Conservation (phyloP, 2,888 invertebrate species). For the Meta bourneti region DNA sequence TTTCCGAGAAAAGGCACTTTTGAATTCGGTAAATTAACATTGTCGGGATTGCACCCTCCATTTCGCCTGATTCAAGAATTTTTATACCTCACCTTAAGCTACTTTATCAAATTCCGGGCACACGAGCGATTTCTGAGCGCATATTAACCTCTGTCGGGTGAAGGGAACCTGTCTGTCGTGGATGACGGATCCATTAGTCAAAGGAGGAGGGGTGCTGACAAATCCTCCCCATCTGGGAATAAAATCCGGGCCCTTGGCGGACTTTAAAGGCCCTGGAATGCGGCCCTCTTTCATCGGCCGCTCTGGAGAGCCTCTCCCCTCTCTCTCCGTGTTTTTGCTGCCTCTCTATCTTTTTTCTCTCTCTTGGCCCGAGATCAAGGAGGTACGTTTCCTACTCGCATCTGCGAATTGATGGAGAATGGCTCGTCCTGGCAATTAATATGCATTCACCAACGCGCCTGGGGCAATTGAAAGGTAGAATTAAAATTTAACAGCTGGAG, state of each 20-base stretch:
- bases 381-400: constrained; percentile 2
- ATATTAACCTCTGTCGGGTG: too few species aligned
- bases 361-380: constrained; percentile 23
- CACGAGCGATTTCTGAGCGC: too few species aligned
- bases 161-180: constrained; percentile 5
- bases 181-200: constrained; percentile 33
- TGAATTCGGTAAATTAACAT: too few species aligned
- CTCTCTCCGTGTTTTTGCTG: neutral
- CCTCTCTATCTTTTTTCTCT: neutral
- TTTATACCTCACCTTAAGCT: too few species aligned
- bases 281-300: constrained; percentile 10
- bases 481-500: neutral
- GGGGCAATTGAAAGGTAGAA: constrained; percentile 14
- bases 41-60: too few species aligned
- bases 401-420: constrained; percentile 4
- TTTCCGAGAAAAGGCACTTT: too few species aligned
- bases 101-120: too few species aligned
- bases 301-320: constrained; percentile 11
- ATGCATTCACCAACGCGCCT: neutral
- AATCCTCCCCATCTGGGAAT: constrained; percentile 37
- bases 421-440: constrained; percentile 16
- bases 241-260: constrained; percentile 4
- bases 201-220: constrained; percentile 45
- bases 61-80: too few species aligned
- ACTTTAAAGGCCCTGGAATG: constrained; percentile 33